These are phyloP conservation scores for Halocaridina rubra DNA, from an alignment of 2,888 invertebrate genomes.

Conservation along the genomic window DNA sequence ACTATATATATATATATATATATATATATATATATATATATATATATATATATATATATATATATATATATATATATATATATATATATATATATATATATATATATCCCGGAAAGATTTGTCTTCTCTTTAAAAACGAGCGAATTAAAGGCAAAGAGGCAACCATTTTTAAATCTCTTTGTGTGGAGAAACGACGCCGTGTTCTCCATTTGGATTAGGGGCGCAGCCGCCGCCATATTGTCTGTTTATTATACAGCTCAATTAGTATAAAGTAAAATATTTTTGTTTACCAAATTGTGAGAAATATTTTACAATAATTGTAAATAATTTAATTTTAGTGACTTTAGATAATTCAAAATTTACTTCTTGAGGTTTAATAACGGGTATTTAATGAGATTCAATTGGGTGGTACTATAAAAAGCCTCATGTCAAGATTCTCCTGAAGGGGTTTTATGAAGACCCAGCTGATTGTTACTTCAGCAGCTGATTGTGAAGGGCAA, in stretches of 20 bases:
- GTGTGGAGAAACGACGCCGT: slow-evolving; percentile 28
- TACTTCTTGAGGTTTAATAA: too few relatives aligned
- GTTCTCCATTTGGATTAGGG: slow-evolving; percentile 5
- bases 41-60: not conserved
- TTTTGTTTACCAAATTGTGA: too few relatives aligned
- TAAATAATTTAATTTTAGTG: too few relatives aligned
- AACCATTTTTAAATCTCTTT: slow-evolving; percentile 58
- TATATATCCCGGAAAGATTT: not conserved
- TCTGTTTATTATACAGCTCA: too few relatives aligned
- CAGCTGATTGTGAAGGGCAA: slow-evolving; percentile 42
- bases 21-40: not conserved
- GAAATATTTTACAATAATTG: too few relatives aligned
- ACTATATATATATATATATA: not conserved
- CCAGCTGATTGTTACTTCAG: slow-evolving; percentile 43
- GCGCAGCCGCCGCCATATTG: too few relatives aligned
- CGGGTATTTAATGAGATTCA: too few relatives aligned
- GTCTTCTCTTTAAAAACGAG: not conserved
- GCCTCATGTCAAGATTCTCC: too few relatives aligned
- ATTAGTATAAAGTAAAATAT: too few relatives aligned
- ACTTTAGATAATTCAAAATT: too few relatives aligned
- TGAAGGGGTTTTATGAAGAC: too few relatives aligned
- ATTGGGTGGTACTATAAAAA: too few relatives aligned
- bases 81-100: not conserved
- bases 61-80: not conserved
- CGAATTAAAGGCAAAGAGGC: not conserved